Base-by-base conservation (phyloP, 2,797 vertebrate genomes). In the Mormyrops boulengeri region DNA sequence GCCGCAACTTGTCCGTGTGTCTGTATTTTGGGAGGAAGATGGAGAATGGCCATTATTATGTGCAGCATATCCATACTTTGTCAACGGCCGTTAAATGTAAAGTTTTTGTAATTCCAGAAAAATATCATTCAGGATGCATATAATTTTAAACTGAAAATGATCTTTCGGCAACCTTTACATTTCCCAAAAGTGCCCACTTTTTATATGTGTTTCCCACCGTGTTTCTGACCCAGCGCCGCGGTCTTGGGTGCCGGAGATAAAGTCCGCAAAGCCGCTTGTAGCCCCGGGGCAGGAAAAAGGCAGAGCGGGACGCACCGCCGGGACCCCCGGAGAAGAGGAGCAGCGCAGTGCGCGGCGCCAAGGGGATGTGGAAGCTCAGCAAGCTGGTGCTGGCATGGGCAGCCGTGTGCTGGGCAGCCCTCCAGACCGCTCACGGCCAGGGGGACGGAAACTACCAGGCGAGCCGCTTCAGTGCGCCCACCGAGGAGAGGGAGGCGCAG, bases 381-480 rank as follows among this genome's bases (percentile, higher is more conserved):
- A 95, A 92, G 94, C 95, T 97, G 92, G 92, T 98, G 95, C 96
- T 99, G 94, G 96, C 95, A 92, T 99, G 96, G 94, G 92, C 85
- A 5, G 95, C 94, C 0, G 90, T 96, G 90, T 95, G 95, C 69
- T 95, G 95, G 1, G 62, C 93, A 60, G 88, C 92, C 0, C 88
- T 93, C 90, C 92, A 95, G 0, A 93, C 92, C 34, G 94, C 94
- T 6, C 92, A 91, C 47, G 94, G 91, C 80, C 96, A 96, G 84
- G 94, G 88, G 50, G 95, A 96, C 7, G 95, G 96, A 91, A 95
- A 96, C 0, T 77, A 95, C 92, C 96, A 96, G 94, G 94, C 94
- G 0, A 97, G 95, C 90, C 96, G 96, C 89, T 95, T 97, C 91
- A 94, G 93, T 0, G 93, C 94, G 12, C 93, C 92, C 88, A 93